Evolutionary conservation across 2,888 invertebrate genomes (phyloP), one percentile per base, ranked within the genome.

Genomic region (Leucophora obtusa): DNA sequence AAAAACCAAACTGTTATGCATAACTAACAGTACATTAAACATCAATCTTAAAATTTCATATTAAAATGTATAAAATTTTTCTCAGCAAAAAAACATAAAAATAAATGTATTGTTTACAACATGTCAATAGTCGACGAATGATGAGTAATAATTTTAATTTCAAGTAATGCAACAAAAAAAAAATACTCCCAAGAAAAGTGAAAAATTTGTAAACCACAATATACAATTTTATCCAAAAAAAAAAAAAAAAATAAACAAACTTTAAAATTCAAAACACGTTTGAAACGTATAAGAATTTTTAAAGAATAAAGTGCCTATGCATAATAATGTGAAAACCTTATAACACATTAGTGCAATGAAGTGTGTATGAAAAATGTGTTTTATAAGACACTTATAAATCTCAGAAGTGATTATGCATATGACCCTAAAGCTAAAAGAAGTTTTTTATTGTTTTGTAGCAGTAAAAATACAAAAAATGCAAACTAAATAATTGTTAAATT

Each of bases 71-170:
- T 6, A 28, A 35, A 33, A 17, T 10, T 18, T 63, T 47, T 70
- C 9, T 17, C 7, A 33, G 33, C 8, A 8, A 15, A 60, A 69
- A 69, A 56, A 62, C 47, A 66, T 35, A n/a, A 15, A 65, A 17
- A 47, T 78, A 63, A 68, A 68, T 72, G 72, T 33, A 69, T 73
- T 78, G 68, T 73, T 79, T 63, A 73, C 63, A 79, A 59, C 14
- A 15, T 70, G 43, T 15, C 66, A 66, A 43, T 6, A 56, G 21
- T 59, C 8, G 6, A 21, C 11, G 15, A 2, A 21, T 56, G 24
- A 68, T 72, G 78, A 78, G 72, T 62, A 72, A 75, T 17, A 68
- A 72, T 56, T 56, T 24, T 14, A 6, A 11, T 47, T 43, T 38
- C 5, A 18, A 56, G 24, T 72, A 60, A 47, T 50, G 33, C 68